Evolutionary conservation across 2,113 vertebrate genomes (phyloP).

Genomic region (Mustelus asterias): DNA sequence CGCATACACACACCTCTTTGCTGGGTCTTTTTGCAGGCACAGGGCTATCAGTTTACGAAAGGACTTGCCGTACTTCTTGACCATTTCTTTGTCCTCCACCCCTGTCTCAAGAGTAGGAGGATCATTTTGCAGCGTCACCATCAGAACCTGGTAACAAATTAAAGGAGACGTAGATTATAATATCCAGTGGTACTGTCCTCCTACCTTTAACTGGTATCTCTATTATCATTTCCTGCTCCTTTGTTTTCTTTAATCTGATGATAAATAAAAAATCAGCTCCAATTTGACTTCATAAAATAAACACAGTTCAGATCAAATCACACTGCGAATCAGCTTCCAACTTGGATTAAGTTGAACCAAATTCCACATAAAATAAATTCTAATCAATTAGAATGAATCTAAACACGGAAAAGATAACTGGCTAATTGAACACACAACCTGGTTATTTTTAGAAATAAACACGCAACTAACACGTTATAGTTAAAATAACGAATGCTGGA

Average conservation of each 20-base stretch:
- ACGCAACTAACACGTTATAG: neutral
- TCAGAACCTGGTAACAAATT: slow-evolving; percentile 74
- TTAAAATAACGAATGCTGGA: neutral
- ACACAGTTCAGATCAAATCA: neutral
- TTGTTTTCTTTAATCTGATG: neutral
- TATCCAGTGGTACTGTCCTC: neutral
- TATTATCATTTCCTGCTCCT: neutral
- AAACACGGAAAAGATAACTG: neutral
- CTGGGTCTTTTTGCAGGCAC: slow-evolving; percentile 98
- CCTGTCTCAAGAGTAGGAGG: slow-evolving; percentile 92
- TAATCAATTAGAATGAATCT: neutral
- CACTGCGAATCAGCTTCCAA: neutral
- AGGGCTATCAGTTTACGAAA: slow-evolving; percentile 94
- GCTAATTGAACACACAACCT: neutral
- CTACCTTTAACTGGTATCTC: neutral
- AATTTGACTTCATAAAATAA: neutral
- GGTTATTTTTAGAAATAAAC: neutral
- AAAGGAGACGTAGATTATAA: neutral
- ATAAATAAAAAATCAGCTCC: neutral
- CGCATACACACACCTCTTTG: slow-evolving; percentile 72
- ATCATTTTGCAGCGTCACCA: slow-evolving; percentile 96
- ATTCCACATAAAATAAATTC: neutral
- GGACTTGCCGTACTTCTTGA: slow-evolving; percentile 97
- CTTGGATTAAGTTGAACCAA: neutral
- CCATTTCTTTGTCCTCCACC: slow-evolving; percentile 92